Evolutionary conservation across 2,888 invertebrate species (phyloP).

Genomic region (Chloromyia formosa): DNA sequence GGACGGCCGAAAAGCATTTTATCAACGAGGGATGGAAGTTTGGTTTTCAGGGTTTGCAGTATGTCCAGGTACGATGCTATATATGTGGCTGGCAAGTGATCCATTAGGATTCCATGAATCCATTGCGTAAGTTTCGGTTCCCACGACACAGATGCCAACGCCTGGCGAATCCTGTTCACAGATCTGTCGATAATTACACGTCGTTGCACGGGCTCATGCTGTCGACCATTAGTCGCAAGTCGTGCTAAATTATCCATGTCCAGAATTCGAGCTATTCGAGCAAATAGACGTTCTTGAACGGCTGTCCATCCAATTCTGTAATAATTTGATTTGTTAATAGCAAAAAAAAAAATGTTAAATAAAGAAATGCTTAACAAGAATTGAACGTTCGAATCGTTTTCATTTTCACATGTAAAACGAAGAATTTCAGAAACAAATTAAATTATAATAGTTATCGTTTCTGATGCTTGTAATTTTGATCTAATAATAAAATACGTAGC

Average conservation of each 20-base stretch:
- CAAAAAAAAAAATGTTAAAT: neutral
- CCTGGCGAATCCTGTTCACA: constrained; percentile 71
- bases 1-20: constrained; percentile 73
- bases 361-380: no score
- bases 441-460: no score
- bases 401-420: no score
- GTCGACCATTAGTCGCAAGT: constrained; percentile 68
- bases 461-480: no score
- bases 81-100: constrained; percentile 72
- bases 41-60: constrained; percentile 74
- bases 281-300: constrained; percentile 73
- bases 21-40: constrained; percentile 77
- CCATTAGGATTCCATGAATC: constrained; percentile 77
- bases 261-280: constrained; percentile 71
- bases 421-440: no score
- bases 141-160: constrained; percentile 78
- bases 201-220: constrained; percentile 75
- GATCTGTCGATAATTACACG: constrained; percentile 77
- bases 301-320: constrained; percentile 70
- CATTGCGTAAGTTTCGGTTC: constrained; percentile 77
- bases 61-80: constrained; percentile 80
- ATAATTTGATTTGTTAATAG: constrained; percentile 50
- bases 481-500: no score
- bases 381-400: no score
- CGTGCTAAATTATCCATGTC: constrained; percentile 73